Evolutionary conservation across 2,113 vertebrate genomes (phyloP).

Genomic region (Rutilus rutilus): DNA sequence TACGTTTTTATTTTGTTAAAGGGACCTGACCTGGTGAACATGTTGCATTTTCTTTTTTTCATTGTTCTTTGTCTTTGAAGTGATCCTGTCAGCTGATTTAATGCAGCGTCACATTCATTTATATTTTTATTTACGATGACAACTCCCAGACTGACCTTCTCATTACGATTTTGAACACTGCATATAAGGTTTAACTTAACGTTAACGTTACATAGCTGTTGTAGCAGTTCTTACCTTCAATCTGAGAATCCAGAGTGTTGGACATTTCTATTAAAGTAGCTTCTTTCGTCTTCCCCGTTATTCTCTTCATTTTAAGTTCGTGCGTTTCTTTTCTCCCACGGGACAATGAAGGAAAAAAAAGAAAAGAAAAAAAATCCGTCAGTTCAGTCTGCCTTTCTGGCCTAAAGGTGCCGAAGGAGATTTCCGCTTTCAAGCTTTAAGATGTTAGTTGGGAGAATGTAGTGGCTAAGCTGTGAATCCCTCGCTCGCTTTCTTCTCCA

Average conservation of each 20-base stretch:
- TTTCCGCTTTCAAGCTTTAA: background rate
- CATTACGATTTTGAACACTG: background rate
- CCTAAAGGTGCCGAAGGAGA: background rate
- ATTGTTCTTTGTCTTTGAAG: background rate
- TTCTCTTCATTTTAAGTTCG: constrained; percentile 69
- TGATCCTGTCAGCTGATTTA: background rate
- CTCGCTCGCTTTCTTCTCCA: constrained; percentile 11
- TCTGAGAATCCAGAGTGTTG: constrained; percentile 63
- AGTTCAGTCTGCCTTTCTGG: background rate
- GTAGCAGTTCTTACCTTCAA: constrained; percentile 63
- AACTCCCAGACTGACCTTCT: background rate
- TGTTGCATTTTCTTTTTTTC: background rate
- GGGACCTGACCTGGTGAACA: background rate
- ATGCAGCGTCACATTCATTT: background rate
- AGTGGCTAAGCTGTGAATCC: background rate
- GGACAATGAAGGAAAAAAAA: background rate
- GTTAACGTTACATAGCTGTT: background rate
- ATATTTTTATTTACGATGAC: background rate
- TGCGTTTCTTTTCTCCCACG: constrained; percentile 9
- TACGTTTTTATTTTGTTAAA: background rate
- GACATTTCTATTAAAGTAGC: constrained; percentile 79
- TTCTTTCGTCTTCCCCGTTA: constrained; percentile 74
- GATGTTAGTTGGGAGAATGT: background rate
- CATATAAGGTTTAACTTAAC: too few relatives aligned
- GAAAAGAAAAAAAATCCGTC: background rate